Conservation (phyloP, 23 tunicate genomes). For the Corella eumyota region DNA sequence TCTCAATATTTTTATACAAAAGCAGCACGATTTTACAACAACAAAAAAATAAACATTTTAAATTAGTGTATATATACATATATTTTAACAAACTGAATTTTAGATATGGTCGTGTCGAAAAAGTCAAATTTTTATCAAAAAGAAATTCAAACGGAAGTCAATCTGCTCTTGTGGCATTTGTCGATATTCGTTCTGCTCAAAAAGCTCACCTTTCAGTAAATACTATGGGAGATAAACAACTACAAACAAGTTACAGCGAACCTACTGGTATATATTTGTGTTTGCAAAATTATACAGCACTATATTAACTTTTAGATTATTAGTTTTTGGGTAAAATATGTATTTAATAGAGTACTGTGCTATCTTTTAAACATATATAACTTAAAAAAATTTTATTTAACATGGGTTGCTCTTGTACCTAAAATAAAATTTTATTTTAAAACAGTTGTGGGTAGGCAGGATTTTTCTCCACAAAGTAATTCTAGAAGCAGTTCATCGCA, state of each 20-base stretch:
- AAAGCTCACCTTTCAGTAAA: slow-evolving; percentile 65
- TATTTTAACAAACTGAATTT: not conserved
- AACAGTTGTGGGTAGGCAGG: too few relatives aligned
- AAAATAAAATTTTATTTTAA: too few relatives aligned
- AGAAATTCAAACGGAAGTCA: slow-evolving; percentile 33
- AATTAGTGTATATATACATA: not conserved
- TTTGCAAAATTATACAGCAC: not conserved
- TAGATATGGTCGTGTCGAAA: slow-evolving; percentile 79
- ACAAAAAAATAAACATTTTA: not conserved
- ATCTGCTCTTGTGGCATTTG: slow-evolving; percentile 70
- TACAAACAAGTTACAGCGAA: slow-evolving; percentile 69
- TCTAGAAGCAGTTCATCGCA: too few relatives aligned
- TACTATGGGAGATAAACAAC: slow-evolving; percentile 38
- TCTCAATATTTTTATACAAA: not conserved
- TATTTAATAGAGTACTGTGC: too few relatives aligned
- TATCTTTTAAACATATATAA: too few relatives aligned
- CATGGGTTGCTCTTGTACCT: too few relatives aligned
- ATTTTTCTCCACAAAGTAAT: too few relatives aligned
- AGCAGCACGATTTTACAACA: not conserved
- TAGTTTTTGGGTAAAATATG: too few relatives aligned
- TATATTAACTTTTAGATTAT: too few relatives aligned
- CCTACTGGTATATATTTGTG: slow-evolving; percentile 48
- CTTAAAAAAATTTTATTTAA: too few relatives aligned
- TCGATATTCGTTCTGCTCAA: slow-evolving; percentile 83
- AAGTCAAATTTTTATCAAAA: slow-evolving; percentile 49